Evolutionary conservation across 1,140 invertebrate genomes (phyloP).

Genomic region (Diorhabda carinulata): DNA sequence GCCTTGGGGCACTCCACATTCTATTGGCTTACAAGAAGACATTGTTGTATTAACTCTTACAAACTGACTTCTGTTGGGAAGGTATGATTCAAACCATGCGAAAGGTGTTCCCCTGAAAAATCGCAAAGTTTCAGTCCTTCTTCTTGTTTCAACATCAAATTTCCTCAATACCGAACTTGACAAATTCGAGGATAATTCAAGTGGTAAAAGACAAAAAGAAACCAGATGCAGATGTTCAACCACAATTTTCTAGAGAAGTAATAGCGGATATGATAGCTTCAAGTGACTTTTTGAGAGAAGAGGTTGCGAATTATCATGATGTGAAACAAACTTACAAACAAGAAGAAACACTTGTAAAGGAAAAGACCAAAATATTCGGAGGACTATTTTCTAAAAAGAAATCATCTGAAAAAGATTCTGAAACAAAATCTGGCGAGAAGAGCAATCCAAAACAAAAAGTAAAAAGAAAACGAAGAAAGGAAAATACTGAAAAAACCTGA

Average conservation of each 20-base stretch:
- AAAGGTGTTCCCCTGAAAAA: too few species aligned
- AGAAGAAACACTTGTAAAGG: slow-evolving; percentile 2
- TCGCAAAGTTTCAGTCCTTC: too few species aligned
- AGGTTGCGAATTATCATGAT: slow-evolving; percentile 28
- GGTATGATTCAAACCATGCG: too few species aligned
- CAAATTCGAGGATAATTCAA: slow-evolving; percentile 12
- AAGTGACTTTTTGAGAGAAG: slow-evolving; percentile 23
- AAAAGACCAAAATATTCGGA: slow-evolving; percentile 25
- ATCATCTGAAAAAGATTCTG: slow-evolving; percentile 25
- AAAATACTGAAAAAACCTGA: slow-evolving; percentile 17
- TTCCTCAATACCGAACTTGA: slow-evolving; percentile 33
- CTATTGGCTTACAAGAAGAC: too few species aligned
- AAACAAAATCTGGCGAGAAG: neutral
- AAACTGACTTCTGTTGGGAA: too few species aligned
- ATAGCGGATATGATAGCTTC: slow-evolving; percentile 16
- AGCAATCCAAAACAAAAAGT: slow-evolving; percentile 15
- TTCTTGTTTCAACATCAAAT: slow-evolving; percentile 17
- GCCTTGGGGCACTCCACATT: too few species aligned
- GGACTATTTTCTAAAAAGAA: slow-evolving; percentile 30
- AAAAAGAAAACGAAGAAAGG: slow-evolving; percentile 14
- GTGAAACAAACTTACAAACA: slow-evolving; percentile 16
- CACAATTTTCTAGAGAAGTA: slow-evolving; percentile 10
- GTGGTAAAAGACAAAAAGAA: too few species aligned
- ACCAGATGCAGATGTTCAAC: slow-evolving; percentile 1
- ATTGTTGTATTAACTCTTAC: too few species aligned